A percentile compares a stretch with the other conserved stretches of the same genome.
Evolutionary conservation across 2,888 invertebrate species (phyloP).

Genomic region (Cosmorhoe ocellata): DNA sequence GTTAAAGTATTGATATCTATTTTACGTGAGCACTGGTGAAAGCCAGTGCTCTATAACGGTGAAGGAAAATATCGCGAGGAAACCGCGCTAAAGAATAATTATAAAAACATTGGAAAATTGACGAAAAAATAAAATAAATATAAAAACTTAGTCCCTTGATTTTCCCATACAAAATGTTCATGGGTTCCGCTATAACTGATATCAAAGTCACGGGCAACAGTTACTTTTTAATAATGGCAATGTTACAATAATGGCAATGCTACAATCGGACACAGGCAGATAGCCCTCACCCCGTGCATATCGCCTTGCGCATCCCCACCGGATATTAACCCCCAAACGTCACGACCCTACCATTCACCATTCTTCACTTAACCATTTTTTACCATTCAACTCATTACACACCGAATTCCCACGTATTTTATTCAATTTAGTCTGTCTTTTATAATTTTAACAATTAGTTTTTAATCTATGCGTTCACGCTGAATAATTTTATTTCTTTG

Average conservation of each 20-base stretch:
- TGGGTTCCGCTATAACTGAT: no score
- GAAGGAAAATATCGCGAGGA: no score
- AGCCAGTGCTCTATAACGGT: no score
- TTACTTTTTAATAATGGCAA: neutral
- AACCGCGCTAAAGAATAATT: no score
- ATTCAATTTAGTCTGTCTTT: constrained; percentile 54
- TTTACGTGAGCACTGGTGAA: no score
- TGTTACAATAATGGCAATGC: constrained; percentile 5
- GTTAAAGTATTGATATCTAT: no score
- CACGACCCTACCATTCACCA: constrained; percentile 62
- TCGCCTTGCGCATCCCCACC: constrained; percentile 72
- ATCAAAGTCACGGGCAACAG: no score
- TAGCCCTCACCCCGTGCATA: constrained; percentile 54
- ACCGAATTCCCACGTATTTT: constrained; percentile 73
- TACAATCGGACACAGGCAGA: constrained; percentile 14
- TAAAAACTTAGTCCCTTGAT: no score
- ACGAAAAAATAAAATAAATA: no score
- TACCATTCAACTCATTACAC: constrained; percentile 68
- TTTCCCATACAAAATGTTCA: no score
- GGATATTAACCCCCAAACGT: constrained; percentile 77
- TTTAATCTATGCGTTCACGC: constrained; percentile 76
- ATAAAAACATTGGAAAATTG: no score
- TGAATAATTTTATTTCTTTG: constrained; percentile 69
- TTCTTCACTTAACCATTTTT: constrained; percentile 64
- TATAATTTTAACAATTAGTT: constrained; percentile 68